Evolutionary conservation across 2,888 invertebrate species (phyloP).

Genomic region (Andrena camellia): DNA sequence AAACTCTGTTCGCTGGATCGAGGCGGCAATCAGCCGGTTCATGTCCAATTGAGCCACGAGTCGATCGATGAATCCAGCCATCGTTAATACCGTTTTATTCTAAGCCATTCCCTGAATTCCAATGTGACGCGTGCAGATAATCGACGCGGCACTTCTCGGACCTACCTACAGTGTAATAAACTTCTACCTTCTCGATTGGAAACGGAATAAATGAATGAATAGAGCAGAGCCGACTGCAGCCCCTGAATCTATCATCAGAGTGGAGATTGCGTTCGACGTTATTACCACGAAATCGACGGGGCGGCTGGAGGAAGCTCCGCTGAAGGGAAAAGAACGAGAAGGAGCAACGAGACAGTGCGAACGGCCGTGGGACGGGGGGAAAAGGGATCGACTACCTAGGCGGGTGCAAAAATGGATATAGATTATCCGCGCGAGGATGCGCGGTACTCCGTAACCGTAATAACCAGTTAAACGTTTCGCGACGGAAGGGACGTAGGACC

Average conservation of each 20-base stretch:
- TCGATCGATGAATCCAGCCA: conserved; percentile 61
- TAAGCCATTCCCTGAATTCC: not conserved
- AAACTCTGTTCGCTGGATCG: conserved; percentile 70
- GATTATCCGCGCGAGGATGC: conserved; percentile 70
- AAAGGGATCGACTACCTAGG: conserved; percentile 14
- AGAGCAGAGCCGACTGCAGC: conserved; percentile 16
- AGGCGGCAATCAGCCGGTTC: conserved; percentile 2
- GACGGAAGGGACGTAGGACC: conserved; percentile 41
- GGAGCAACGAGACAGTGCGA: not conserved
- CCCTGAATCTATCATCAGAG: conserved; percentile 32
- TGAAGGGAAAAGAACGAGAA: conserved; percentile 6
- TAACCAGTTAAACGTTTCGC: conserved; percentile 79
- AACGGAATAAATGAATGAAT: conserved; percentile 34
- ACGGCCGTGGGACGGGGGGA: not conserved
- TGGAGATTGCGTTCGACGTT: conserved; percentile 42
- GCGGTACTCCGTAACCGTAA: conserved; percentile 78
- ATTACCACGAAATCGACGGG: conserved; percentile 49
- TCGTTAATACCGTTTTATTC: conserved; percentile 57
- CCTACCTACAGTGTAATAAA: not conserved
- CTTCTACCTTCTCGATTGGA: not conserved
- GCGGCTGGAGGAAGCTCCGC: not conserved
- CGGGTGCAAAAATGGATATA: conserved; percentile 56
- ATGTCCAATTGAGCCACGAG: conserved; percentile 67
- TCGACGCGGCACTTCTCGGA: not conserved
- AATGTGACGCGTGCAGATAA: too few relatives aligned